These are phyloP conservation scores for Phoronis australis DNA, from an alignment of 2,888 invertebrate genomes.

Conservation along the genomic window DNA sequence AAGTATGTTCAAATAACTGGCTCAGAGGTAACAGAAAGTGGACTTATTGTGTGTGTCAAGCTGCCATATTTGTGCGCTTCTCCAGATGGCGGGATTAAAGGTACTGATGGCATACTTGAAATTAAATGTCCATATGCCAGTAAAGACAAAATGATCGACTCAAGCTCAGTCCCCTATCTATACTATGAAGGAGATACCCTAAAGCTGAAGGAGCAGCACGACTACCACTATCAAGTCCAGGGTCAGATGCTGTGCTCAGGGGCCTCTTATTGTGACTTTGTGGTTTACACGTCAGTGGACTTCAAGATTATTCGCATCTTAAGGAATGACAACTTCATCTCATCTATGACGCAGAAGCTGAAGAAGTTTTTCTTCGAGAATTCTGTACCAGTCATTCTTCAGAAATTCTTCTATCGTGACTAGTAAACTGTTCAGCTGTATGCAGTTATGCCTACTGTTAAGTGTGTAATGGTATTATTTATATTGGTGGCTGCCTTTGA, in stretches of 20 bases:
- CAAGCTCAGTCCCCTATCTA: not conserved
- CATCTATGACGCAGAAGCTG: not conserved
- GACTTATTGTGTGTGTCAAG: not conserved
- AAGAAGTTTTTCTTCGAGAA: not conserved
- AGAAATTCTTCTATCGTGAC: not conserved
- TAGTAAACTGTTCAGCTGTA: too few species aligned
- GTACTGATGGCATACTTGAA: not conserved
- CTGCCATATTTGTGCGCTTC: not conserved
- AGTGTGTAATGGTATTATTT: too few species aligned
- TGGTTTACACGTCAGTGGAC: conserved; percentile 2
- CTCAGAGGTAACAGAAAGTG: not conserved
- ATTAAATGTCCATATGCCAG: not conserved
- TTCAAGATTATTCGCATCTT: not conserved
- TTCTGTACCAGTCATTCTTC: not conserved
- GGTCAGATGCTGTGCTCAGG: conserved; percentile 1
- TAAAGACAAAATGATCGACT: not conserved
- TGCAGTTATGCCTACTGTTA: too few species aligned
- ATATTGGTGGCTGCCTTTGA: too few species aligned
- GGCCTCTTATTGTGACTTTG: not conserved
- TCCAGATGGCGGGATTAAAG: not conserved
- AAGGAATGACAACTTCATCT: not conserved
- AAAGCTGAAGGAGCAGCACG: not conserved
- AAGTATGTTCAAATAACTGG: not conserved
- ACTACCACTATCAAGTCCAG: conserved; percentile 4
- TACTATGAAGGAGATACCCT: not conserved